A percentile compares a stretch with the other conserved stretches of the same genome.
These are phyloP conservation scores for Esperia sulphurella DNA, from an alignment of 2,888 invertebrate species.

Conservation along the genomic window DNA sequence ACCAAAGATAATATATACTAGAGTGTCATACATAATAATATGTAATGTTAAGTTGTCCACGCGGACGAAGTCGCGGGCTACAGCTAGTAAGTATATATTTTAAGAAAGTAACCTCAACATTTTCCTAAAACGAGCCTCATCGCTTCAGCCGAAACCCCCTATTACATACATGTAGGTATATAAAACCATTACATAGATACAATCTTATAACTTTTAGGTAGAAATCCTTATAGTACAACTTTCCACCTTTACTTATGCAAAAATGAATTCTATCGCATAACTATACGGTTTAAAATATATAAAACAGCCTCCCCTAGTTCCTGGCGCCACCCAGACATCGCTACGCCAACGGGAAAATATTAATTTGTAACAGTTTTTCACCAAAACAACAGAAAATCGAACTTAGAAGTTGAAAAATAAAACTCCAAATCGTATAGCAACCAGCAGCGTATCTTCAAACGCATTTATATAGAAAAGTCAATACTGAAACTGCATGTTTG, in stretches of 20 bases:
- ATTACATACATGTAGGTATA: not conserved
- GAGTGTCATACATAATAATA: too few species aligned
- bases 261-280: not conserved
- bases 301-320: not conserved
- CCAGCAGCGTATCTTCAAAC: slow-evolving; percentile 20
- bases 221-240: not conserved
- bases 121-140: too few species aligned
- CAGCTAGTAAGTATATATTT: too few species aligned
- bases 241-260: not conserved
- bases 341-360: slow-evolving; percentile 42
- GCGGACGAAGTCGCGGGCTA: too few species aligned
- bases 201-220: not conserved
- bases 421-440: slow-evolving; percentile 14
- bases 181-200: not conserved
- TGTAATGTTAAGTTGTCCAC: too few species aligned
- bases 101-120: too few species aligned
- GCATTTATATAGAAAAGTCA: slow-evolving; percentile 39
- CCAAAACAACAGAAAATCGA: slow-evolving; percentile 16
- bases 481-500: slow-evolving; percentile 33
- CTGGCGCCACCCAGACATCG: slow-evolving; percentile 51
- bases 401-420: slow-evolving; percentile 8
- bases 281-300: not conserved
- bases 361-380: slow-evolving; percentile 22
- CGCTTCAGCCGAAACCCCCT: too few species aligned
- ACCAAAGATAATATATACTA: too few species aligned